Evolutionary conservation across 2,888 invertebrate genomes (phyloP).

Genomic region (Electrophaes corylata): DNA sequence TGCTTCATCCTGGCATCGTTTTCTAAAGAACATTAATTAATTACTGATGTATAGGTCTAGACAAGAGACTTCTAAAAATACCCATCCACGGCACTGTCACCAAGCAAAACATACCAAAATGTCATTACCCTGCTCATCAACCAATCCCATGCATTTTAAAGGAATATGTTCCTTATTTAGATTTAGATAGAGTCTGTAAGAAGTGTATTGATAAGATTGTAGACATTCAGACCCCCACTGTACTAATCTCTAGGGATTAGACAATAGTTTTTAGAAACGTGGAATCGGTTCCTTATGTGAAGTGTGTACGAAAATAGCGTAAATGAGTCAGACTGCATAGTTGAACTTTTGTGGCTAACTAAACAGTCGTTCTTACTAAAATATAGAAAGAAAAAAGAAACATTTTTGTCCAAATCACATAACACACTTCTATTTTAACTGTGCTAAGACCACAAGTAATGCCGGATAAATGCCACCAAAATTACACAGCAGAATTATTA

Average conservation of each 20-base stretch:
- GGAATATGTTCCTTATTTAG: conserved; percentile 6
- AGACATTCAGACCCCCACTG: conserved; percentile 38
- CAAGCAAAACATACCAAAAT: conserved; percentile 14
- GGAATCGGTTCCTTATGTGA: conserved; percentile 37
- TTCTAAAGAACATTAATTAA: background rate
- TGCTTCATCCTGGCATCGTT: background rate
- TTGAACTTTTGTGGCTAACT: conserved; percentile 13
- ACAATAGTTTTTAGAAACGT: conserved; percentile 28
- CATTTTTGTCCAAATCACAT: too few species aligned
- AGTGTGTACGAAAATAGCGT: conserved; percentile 29
- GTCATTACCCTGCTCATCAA: conserved; percentile 8
- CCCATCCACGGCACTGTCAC: background rate
- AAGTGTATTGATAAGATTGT: conserved; percentile 25
- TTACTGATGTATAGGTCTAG: conserved; percentile 19
- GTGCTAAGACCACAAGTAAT: too few species aligned
- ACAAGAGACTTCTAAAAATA: conserved; percentile 12
- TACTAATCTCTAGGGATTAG: conserved; percentile 58
- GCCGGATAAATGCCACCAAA: too few species aligned
- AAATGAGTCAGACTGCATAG: conserved; percentile 15
- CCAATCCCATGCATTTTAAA: background rate
- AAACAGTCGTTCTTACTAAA: background rate
- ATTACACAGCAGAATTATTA: too few species aligned
- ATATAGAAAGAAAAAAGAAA: background rate
- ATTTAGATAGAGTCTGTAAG: background rate
- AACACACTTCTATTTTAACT: too few species aligned